Evolutionary conservation across 2,113 vertebrate genomes (phyloP).

Genomic region (Dromaius novaehollandiae): DNA sequence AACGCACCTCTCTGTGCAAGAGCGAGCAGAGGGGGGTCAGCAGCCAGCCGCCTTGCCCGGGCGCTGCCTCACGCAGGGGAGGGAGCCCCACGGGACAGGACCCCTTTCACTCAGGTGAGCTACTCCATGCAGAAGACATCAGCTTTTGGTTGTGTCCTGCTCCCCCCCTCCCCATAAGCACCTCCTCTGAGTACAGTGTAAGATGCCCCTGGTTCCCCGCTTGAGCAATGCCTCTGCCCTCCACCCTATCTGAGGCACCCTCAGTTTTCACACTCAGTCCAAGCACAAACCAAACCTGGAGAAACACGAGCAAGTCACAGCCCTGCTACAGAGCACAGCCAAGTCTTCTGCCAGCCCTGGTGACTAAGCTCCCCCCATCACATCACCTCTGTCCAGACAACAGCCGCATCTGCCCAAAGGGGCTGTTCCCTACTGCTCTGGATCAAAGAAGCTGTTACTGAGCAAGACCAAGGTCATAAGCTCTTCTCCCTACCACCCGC

Average conservation of each 20-base stretch:
- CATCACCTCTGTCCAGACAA: not conserved
- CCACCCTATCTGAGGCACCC: not conserved
- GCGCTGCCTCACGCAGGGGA: too few relatives aligned
- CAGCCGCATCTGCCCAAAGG: not conserved
- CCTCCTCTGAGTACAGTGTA: not conserved
- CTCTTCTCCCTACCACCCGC: not conserved
- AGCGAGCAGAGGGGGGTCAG: not conserved
- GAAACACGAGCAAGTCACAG: not conserved
- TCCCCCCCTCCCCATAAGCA: not conserved
- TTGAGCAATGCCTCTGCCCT: not conserved
- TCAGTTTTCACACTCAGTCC: not conserved
- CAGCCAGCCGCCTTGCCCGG: not conserved
- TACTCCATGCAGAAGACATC: not conserved
- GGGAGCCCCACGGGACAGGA: too few relatives aligned
- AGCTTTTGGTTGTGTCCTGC: too few relatives aligned
- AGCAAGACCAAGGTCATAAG: not conserved
- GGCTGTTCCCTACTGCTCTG: not conserved
- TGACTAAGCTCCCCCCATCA: not conserved
- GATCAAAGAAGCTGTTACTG: accelerated
- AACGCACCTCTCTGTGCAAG: not conserved
- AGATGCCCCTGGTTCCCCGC: not conserved
- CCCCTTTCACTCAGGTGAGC: not conserved
- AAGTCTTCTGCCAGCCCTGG: not conserved
- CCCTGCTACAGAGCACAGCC: not conserved
- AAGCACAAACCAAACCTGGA: not conserved